Base-by-base conservation (phyloP, 2,797 vertebrate species). In the Erpetoichthys calabaricus region DNA sequence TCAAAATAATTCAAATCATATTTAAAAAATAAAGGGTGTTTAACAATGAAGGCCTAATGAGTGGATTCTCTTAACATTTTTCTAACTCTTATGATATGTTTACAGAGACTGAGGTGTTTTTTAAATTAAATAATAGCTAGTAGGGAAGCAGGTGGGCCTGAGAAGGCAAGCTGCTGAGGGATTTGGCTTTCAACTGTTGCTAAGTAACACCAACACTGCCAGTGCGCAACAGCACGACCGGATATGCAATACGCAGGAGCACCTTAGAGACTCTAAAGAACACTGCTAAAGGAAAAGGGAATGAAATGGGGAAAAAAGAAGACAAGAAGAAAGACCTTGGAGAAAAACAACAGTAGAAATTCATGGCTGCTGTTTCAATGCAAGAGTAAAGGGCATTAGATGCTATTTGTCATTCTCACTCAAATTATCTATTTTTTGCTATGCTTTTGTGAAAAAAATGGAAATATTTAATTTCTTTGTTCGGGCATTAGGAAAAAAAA, bases 111-210 rank as follows among this genome's bases (percentile, higher is more conserved):
- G 67, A 61, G 41, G 25, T 25, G 25, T 25, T 25, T 61, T 73
- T 76, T 70, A 77, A 73, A 75, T 77, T 74, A 73, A 72, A 68
- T 73, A 76, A 66, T 65, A 66, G 55, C 5, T 62, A 70, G 71
- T 61, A 68, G 73, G 63, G 56, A 78, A 77, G 86, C 83, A 89
- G 81, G 74, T 75, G 81, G 73, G 75, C 66, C 65, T 67, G 74
- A 75, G 75, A 75, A 67, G 68, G 63, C 60, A 63, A 73, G 76
- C 78, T 87, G 78, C 81, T 75, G 68, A 51, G 85, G 85, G 87
- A 90, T 91, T 89, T 87, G 82, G 73, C 83, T 88, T 89, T 85
- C 78, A 55, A 53, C 76, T 71, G 83, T 83, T 89, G 82, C 85
- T 64, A 81, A 74, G 82, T 79, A 82, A 89, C 69, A 64, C 63